These are phyloP conservation scores for Plotosus lineatus DNA, from an alignment of 2,113 vertebrate genomes.

Conservation along the genomic window DNA sequence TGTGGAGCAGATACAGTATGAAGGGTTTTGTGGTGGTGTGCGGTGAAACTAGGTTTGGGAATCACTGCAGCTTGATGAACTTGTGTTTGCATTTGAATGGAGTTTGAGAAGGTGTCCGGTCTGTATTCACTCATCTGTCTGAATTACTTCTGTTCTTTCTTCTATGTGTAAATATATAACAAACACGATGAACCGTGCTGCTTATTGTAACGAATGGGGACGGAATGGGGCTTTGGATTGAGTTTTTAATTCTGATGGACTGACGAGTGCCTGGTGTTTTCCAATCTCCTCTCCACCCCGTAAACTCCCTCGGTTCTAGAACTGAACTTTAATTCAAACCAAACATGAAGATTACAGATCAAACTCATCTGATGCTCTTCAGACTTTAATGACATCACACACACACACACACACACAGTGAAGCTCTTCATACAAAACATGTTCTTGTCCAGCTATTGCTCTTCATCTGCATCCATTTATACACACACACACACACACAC, in stretches of 20 bases:
- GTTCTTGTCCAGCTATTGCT: too few relatives aligned
- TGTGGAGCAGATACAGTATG: neutral
- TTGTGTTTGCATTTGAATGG: too few relatives aligned
- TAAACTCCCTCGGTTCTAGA: neutral
- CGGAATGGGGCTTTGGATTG: slow-evolving; percentile 15
- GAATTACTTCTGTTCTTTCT: neutral
- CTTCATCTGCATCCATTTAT: too few relatives aligned
- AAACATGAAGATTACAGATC: neutral
- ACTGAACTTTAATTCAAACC: neutral
- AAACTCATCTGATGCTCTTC: neutral
- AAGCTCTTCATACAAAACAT: too few relatives aligned
- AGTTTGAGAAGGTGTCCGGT: neutral
- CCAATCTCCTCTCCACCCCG: too few relatives aligned
- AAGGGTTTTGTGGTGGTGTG: neutral
- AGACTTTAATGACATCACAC: slow-evolving; percentile 74
- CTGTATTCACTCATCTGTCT: neutral
- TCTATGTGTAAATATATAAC: neutral
- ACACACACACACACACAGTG: too few relatives aligned
- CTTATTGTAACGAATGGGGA: neutral
- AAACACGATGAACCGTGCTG: neutral
- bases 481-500: too few relatives aligned
- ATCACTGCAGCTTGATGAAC: neutral
- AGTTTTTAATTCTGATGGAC: neutral
- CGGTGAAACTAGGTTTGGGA: neutral
- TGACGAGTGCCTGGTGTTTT: too few relatives aligned